phyloP scores from a whole-genome alignment of 2,888 invertebrate genomes.

The Lissocephala sabroskyi region DNA sequence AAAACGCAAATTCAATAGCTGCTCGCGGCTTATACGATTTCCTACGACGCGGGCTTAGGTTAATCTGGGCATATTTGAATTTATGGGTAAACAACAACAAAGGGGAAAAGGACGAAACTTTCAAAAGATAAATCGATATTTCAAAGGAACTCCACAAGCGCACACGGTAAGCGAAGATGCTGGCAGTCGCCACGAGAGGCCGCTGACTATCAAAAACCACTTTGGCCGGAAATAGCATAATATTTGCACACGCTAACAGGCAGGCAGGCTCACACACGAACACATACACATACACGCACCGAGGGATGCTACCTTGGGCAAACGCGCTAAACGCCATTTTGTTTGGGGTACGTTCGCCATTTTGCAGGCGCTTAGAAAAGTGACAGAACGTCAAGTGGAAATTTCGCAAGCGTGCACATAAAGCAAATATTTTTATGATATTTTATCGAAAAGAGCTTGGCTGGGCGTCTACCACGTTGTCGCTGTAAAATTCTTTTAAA shows the following conservation, averaged over 20 bases:
- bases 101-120: not conserved
- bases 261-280: slow-evolving; percentile 4
- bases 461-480: not conserved
- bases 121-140: slow-evolving; percentile 48
- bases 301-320: not conserved
- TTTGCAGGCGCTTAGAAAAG: slow-evolving; percentile 5
- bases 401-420: slow-evolving; percentile 24
- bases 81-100: not conserved
- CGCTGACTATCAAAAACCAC: slow-evolving; percentile 55
- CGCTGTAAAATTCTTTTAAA: slow-evolving; percentile 16
- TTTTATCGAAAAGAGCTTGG: slow-evolving; percentile 26
- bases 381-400: slow-evolving; percentile 24
- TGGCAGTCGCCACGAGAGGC: slow-evolving; percentile 4
- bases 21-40: too few relatives aligned
- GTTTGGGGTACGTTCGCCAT: slow-evolving; percentile 14
- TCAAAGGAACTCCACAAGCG: slow-evolving; percentile 31
- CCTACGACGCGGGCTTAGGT: not conserved
- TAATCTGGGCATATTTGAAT: not conserved
- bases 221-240: slow-evolving; percentile 51
- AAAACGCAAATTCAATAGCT: not conserved
- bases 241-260: slow-evolving; percentile 44
- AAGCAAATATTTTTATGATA: slow-evolving; percentile 43
- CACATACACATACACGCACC: slow-evolving; percentile 6
- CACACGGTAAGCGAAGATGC: slow-evolving; percentile 10
- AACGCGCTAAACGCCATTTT: slow-evolving; percentile 37